These are phyloP conservation scores for Danio aesculapii DNA, from an alignment of 2,797 vertebrate species.

Conservation along the genomic window DNA sequence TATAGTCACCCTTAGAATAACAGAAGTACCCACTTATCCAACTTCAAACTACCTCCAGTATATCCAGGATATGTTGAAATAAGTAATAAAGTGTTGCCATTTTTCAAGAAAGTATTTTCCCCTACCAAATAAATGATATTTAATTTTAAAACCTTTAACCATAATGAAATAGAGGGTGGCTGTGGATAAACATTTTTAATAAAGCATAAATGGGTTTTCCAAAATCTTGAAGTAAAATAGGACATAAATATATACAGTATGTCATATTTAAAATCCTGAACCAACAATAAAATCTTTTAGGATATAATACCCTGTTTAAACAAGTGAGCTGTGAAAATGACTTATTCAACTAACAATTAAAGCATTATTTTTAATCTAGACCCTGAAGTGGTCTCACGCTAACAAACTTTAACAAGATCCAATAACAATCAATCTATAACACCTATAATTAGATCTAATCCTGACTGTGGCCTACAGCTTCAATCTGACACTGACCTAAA, in stretches of 20 bases:
- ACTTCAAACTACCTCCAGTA: too few relatives aligned
- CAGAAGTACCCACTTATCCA: too few relatives aligned
- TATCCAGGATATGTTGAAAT: too few relatives aligned
- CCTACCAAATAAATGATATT: too few relatives aligned
- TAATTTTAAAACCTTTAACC: too few relatives aligned
- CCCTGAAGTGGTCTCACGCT: background rate
- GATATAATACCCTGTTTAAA: slow-evolving; percentile 2
- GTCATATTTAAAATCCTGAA: background rate
- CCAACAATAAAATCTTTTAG: background rate
- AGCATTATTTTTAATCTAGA: background rate
- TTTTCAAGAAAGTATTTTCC: too few relatives aligned
- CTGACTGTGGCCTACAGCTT: background rate
- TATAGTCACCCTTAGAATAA: too few relatives aligned
- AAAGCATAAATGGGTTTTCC: background rate
- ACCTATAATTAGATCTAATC: slow-evolving; percentile 19
- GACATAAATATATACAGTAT: background rate
- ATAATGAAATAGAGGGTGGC: too few relatives aligned
- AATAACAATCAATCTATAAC: background rate
- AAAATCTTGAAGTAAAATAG: background rate
- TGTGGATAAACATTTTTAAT: background rate
- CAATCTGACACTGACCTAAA: slow-evolving; percentile 5
- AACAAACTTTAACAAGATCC: background rate
- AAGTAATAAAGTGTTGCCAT: too few relatives aligned
- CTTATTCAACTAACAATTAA: background rate
- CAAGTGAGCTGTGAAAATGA: background rate